phyloP scores from a whole-genome alignment of 2,797 vertebrate genomes.

The Poecile montanus region DNA sequence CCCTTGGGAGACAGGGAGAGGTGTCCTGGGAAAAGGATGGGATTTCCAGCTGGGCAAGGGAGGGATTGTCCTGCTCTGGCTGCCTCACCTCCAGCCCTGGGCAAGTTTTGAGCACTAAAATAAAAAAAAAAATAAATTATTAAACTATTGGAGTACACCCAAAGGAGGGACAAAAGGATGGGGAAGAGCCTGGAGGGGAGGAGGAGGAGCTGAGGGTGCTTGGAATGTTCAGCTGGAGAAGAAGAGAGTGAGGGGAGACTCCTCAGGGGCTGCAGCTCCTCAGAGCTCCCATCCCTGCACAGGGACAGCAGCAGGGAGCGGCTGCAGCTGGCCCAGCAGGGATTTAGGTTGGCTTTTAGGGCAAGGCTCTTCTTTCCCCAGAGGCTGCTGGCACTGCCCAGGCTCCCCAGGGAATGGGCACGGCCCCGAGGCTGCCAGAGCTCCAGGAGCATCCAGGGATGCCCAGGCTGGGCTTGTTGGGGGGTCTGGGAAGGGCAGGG shows the following conservation, averaged over 20 bases:
- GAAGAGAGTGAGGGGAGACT: neutral
- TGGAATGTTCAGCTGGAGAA: neutral
- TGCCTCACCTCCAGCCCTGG: neutral
- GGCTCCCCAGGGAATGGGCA: neutral
- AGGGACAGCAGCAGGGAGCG: neutral
- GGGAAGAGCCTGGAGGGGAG: neutral
- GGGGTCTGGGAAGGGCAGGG: neutral
- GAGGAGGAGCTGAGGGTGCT: neutral
- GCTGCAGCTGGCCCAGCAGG: neutral
- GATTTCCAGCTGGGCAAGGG: neutral
- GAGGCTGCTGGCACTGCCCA: neutral
- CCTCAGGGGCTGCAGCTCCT: neutral
- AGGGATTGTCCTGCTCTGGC: neutral
- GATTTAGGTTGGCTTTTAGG: fast-evolving
- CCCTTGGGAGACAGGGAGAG: neutral
- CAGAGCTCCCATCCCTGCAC: neutral
- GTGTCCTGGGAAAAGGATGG: neutral
- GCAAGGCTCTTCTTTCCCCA: neutral
- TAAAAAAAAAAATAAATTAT: fast-evolving
- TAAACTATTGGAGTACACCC: neutral
- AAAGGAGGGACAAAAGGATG: neutral
- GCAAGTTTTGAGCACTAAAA: fast-evolving
- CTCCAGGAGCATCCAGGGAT: neutral
- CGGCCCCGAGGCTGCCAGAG: neutral
- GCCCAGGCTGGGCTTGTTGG: neutral